Evolutionary conservation across 2,113 vertebrate genomes (phyloP), one percentile per base, ranked within the genome.

Genomic region (Sisor rabdophorus): DNA sequence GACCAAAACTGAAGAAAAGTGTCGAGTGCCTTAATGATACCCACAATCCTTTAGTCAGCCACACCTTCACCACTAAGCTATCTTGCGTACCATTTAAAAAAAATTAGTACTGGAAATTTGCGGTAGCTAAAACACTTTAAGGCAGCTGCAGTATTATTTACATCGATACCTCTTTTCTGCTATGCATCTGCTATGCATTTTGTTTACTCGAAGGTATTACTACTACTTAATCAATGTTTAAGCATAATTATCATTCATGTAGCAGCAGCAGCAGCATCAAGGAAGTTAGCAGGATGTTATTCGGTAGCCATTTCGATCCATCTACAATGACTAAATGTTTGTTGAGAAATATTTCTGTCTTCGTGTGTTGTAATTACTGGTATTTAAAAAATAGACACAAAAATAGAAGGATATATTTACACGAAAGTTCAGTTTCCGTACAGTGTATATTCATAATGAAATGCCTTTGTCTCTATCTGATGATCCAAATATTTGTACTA

Each of bases 1-100:
- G 73, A 68, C 32, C 3, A 55, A 52, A n/a, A 61, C 17, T n/a
- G 17, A 36, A 32, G 53, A 44, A 61, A 69, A n/a, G 58, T n/a
- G 68, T 36, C 6, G 32, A 36, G 32, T 36, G 32, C 32, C 32
- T 36, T 36, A 36, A 36, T 6, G 32, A 36, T n/a, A n/a, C n/a
- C n/a, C n/a, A n/a, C n/a, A n/a, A 7, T 36, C 32, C 32, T 36
- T 7, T 7, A 36, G 32, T 36, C 32, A 36, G 32, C 32, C 3
- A 36, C 32, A 36, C 32, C 32, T 36, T 36, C 32, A 36, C 32
- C 32, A 36, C 32, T 36, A 36, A 36, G 32, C 32, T 36, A 36
- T 36, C 32, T n/a, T n/a, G n/a, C n/a, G n/a, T n/a, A n/a, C n/a
- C n/a, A n/a, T n/a, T n/a, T n/a, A n/a, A n/a, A n/a, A n/a, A n/a